These are phyloP conservation scores for Pseudoips prasinana DNA, from an alignment of 2,888 invertebrate species.

Conservation along the genomic window DNA sequence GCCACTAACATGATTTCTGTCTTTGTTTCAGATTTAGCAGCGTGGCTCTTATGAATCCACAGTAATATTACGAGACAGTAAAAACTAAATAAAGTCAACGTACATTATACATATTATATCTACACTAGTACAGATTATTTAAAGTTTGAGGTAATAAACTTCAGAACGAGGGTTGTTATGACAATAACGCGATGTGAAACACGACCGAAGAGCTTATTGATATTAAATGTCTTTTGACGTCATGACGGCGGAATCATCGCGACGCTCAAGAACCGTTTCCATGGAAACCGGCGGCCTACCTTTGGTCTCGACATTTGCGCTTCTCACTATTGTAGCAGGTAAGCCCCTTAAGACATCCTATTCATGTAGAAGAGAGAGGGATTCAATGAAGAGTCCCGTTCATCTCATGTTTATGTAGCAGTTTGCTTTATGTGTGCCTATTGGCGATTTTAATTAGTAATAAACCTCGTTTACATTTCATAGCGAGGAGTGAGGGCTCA, in stretches of 20 bases:
- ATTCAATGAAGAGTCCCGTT: constrained; percentile 3
- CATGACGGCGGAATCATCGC: constrained; percentile 57
- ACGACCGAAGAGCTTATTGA: constrained; percentile 30
- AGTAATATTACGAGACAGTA: constrained; percentile 42
- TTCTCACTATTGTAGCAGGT: constrained; percentile 76
- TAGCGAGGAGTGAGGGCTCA: constrained; percentile 18
- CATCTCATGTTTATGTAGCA: constrained; percentile 12
- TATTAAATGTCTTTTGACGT: constrained; percentile 51
- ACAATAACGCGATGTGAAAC: constrained; percentile 49
- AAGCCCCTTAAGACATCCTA: constrained; percentile 26
- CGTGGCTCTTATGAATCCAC: constrained; percentile 37
- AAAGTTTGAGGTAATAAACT: constrained; percentile 40
- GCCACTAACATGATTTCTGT: too few relatives aligned
- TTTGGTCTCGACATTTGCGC: constrained; percentile 70
- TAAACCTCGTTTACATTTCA: constrained; percentile 25
- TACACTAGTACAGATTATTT: constrained; percentile 19
- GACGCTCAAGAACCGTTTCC: constrained; percentile 54
- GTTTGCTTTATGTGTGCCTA: constrained; percentile 16
- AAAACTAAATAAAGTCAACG: constrained; percentile 19
- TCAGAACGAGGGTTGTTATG: constrained; percentile 37
- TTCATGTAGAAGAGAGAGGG: constrained; percentile 1
- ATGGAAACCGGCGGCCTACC: constrained; percentile 74
- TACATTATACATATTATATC: constrained; percentile 25
- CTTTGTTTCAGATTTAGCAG: constrained; percentile 58
- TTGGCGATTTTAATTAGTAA: constrained; percentile 25